Evolutionary conservation across 2,888 invertebrate genomes (phyloP), one percentile per base, ranked within the genome.

Genomic region (Dolichopus griseipennis): DNA sequence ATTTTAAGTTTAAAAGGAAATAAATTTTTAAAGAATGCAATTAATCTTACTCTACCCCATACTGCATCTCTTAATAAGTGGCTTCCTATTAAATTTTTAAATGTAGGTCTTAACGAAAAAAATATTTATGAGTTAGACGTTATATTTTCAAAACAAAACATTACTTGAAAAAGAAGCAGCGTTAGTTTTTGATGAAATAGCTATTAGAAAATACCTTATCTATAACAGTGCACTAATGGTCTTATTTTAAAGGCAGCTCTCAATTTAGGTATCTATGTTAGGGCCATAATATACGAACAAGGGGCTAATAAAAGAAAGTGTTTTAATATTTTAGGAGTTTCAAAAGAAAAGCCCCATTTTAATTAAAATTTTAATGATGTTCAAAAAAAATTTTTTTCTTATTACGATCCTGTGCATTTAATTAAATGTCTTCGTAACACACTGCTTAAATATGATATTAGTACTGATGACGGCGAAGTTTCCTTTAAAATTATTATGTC

Each of bases 71-170:
- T 61, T 61, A 61, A 61, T 61, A 61, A n/a, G n/a, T 61, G 61
- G 61, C 7, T 61, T n/a, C 61, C 61, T 61, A 61, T 61, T n/a
- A 61, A 61, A 61, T 61, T n/a, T 61, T n/a, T 61, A 61, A 61
- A 61, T n/a, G 61, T 61, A 61, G 61, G 61, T n/a, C n/a, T 61
- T 61, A 61, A 61, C n/a, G 61, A 61, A n/a, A 61, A 61, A 18
- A 61, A 61, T 61, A 61, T 61, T n/a, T n/a, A 61, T n/a, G 61
- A 61, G 6, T 18, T 61, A n/a, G n/a, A n/a, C 7, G n/a, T n/a
- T 61, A 61, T 61, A n/a, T 61, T 61, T 61, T 18, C 18, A n/a
- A 61, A 61, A 61, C n/a, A 61, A n/a, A n/a, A 61, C 15, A n/a
- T 18, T 7, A n/a, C 9, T 61, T 61, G 18, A 18, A 61, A 61